Evolutionary conservation across 2,797 vertebrate species (phyloP), one percentile per base, ranked within the genome.

Genomic region (Gallinago nigripennis): DNA sequence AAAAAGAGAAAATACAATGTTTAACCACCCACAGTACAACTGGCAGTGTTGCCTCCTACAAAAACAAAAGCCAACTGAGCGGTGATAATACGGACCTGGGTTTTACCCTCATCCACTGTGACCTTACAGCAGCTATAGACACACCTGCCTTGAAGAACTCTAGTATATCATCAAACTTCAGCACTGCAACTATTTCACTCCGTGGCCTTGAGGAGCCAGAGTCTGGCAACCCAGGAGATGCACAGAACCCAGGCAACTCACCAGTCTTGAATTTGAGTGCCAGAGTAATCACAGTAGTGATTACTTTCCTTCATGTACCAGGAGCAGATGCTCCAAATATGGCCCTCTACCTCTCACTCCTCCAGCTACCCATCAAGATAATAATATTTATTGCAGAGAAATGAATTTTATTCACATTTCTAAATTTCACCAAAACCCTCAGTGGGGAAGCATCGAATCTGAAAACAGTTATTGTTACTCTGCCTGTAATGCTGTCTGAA

Each of bases 41-140:
- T 5, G 6, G 25, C 31, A 79, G 31, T 0, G 0, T 1, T 39
- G 20, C 25, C 53, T 86, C 41, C 33, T 0, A 0, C 43, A 76
- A 50, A 48, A 79, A 15, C 0, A 2, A 33, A 50, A 75, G 43
- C 27, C 46, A 50, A 21, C 1, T 1, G 4, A 51, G 27, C 3
- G 16, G 11, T 57, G 39, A 60, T 45, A 78, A 78, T 5, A 54
- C 0, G 0, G 53, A n/a, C 14, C 31, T 46, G 4, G 27, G 11
- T 33, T 90, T 81, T 46, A 35, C 12, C 24, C 31, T 77, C 41
- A 19, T 48, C 71, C 35, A 23, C 19, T n/a, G 2, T 19, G 25
- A 37, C 13, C 57, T 85, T 66, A 51, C 13, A 63, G 51, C 71
- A 88, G 45, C 37, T 70, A 58, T 16, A 50, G 54, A 61, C 15